Conservation (phyloP, 2,888 invertebrate genomes). For the Agrochola macilenta region DNA sequence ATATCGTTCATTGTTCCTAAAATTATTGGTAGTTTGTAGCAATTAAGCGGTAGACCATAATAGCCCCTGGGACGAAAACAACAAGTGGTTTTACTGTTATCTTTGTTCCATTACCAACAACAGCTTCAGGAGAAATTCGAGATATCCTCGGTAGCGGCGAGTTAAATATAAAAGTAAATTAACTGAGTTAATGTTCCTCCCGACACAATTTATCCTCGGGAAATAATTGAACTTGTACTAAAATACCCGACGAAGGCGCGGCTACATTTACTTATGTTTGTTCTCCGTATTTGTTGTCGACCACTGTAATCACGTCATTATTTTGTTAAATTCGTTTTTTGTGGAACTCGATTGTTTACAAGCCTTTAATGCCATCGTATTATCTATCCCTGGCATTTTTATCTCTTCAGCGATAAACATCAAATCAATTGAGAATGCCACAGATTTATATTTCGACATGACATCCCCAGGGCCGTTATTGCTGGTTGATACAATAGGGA, state of each 20-base stretch:
- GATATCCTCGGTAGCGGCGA: constrained; percentile 67
- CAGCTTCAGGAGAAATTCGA: constrained; percentile 69
- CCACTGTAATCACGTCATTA: constrained; percentile 57
- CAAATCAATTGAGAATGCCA: neutral
- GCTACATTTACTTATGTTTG: constrained; percentile 61
- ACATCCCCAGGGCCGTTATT: neutral
- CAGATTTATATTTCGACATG: constrained; percentile 4
- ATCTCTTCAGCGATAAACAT: neutral
- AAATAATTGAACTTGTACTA: constrained; percentile 72
- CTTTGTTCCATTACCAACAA: constrained; percentile 61
- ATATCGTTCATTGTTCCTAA: constrained; percentile 1
- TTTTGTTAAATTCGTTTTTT: constrained; percentile 35
- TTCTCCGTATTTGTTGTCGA: constrained; percentile 53
- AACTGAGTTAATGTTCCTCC: constrained; percentile 61
- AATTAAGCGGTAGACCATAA: constrained; percentile 42
- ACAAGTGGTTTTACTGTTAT: constrained; percentile 60
- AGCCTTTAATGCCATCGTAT: constrained; percentile 18
- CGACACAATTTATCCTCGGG: constrained; percentile 63
- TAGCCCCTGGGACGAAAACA: constrained; percentile 36
- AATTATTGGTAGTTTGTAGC: constrained; percentile 20
- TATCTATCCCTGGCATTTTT: constrained; percentile 19
- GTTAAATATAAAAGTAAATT: constrained; percentile 78
- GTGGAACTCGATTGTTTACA: constrained; percentile 26
- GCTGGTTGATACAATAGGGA: constrained; percentile 11
- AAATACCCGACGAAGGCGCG: constrained; percentile 62